These are phyloP conservation scores for Cinclus cinclus DNA, from an alignment of 2,113 vertebrate species.

Conservation along the genomic window DNA sequence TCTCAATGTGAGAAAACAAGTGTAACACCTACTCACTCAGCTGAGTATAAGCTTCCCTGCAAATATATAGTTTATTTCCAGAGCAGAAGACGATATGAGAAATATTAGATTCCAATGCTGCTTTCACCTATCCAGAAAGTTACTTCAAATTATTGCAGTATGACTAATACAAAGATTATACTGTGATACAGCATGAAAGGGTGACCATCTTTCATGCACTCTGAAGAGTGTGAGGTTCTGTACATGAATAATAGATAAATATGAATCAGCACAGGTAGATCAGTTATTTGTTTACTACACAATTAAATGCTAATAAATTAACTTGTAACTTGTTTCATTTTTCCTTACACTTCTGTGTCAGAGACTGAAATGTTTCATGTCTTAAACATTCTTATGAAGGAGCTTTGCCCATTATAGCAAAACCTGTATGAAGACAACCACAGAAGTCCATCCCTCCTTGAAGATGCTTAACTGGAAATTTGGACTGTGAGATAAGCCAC, in stretches of 20 bases:
- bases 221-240: neutral
- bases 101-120: neutral
- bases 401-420: neutral
- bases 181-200: neutral
- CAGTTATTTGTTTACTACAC: neutral
- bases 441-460: neutral
- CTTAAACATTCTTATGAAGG: neutral
- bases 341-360: neutral
- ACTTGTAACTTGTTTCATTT: constrained; percentile 33
- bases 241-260: neutral
- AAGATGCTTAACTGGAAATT: neutral
- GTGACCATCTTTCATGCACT: neutral
- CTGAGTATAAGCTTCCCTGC: neutral
- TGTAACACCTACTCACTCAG: neutral
- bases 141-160: neutral
- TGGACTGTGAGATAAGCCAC: neutral
- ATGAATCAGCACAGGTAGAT: neutral
- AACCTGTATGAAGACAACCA: neutral
- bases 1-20: neutral
- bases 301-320: neutral
- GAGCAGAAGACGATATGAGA: neutral
- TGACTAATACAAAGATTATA: neutral
- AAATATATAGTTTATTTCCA: neutral
- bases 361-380: neutral
- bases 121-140: neutral